Conservation (phyloP, 2,888 invertebrate genomes). For the Ochropleura plecta region DNA sequence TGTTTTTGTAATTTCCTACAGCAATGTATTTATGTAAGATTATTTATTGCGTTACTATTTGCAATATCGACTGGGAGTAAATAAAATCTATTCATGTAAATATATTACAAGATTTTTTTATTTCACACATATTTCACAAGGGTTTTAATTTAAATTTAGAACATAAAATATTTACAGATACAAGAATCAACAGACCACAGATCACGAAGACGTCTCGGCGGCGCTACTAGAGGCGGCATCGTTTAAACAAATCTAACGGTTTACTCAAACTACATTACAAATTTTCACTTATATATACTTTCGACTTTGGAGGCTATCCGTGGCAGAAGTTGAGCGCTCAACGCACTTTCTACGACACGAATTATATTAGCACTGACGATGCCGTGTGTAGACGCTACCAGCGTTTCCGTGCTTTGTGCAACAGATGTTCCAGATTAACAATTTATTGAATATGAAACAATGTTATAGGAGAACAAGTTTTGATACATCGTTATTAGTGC, state of each 20-base stretch:
- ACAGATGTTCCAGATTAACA: conserved; percentile 86
- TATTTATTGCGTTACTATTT: not conserved
- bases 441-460: conserved; percentile 81
- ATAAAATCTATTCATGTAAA: conserved; percentile 70
- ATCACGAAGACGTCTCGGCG: not conserved
- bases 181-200: conserved; percentile 83
- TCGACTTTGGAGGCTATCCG: not conserved
- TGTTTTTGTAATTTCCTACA: conserved; percentile 1
- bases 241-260: not conserved
- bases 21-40: not conserved
- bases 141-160: conserved; percentile 84
- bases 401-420: conserved; percentile 60
- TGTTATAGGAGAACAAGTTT: conserved; percentile 64
- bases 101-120: conserved; percentile 89
- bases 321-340: not conserved
- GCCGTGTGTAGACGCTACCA: not conserved
- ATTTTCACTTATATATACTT: not conserved
- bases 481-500: conserved; percentile 54
- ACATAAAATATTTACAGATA: conserved; percentile 88
- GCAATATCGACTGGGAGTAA: conserved; percentile 32
- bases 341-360: not conserved
- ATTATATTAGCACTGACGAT: not conserved
- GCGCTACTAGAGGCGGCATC: not conserved
- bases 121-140: conserved; percentile 90
- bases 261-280: not conserved